Percentiles rank a stretch among this genome's conserved stretches.
These are phyloP conservation scores for Luperina testacea DNA, from an alignment of 2,888 invertebrate species.

Conservation along the genomic window DNA sequence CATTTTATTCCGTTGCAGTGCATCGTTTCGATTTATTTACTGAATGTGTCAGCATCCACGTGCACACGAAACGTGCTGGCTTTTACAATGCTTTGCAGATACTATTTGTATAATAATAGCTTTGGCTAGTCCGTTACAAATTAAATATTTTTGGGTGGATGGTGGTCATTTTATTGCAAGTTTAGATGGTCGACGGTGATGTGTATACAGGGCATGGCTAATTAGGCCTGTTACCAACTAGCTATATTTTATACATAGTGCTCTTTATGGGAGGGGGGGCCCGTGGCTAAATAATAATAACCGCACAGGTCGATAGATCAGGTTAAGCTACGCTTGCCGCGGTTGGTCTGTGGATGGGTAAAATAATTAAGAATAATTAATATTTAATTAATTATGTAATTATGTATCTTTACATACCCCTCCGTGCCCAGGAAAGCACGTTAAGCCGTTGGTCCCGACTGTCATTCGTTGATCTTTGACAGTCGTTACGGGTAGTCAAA, in stretches of 20 bases:
- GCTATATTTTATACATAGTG: background rate
- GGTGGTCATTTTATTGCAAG: background rate
- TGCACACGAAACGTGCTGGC: constrained; percentile 25
- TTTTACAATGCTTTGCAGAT: constrained; percentile 17
- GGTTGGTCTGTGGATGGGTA: no score
- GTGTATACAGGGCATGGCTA: background rate
- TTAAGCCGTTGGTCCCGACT: no score
- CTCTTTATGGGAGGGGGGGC: background rate
- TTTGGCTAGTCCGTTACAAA: background rate
- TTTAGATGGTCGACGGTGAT: background rate
- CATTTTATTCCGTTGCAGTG: constrained; percentile 19
- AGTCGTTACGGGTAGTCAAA: no score
- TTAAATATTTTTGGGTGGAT: background rate
- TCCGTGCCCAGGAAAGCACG: no score
- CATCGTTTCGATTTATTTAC: constrained; percentile 39
- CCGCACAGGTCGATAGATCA: no score
- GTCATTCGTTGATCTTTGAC: no score
- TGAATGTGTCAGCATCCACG: constrained; percentile 26
- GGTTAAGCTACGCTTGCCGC: no score
- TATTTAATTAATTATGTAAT: no score
- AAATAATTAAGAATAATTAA: no score
- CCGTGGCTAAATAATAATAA: no score
- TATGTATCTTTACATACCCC: no score
- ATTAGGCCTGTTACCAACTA: background rate
- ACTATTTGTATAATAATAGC: constrained; percentile 11